Percentiles rank a stretch among this genome's conserved stretches.
phyloP scores from a whole-genome alignment of 2,113 vertebrate species.

The Gallinago undulata region DNA sequence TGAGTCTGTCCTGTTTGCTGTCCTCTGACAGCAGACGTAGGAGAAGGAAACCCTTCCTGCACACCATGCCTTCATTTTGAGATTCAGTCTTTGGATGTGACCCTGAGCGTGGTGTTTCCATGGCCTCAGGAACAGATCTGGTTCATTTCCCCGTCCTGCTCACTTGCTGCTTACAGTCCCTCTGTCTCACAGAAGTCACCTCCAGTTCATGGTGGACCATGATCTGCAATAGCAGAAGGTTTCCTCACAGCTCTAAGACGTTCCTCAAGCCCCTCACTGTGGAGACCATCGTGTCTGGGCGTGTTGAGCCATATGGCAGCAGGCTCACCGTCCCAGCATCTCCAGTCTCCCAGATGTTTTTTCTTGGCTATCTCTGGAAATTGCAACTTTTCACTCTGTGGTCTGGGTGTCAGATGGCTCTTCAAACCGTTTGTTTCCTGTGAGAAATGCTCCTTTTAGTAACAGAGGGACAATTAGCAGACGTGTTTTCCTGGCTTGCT shows the following conservation, averaged over 20 bases:
- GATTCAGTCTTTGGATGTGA: neutral
- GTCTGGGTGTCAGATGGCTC: neutral
- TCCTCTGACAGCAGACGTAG: neutral
- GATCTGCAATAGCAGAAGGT: neutral
- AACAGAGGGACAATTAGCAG: neutral
- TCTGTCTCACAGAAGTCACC: neutral
- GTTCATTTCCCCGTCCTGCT: neutral
- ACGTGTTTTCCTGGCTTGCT: accelerated
- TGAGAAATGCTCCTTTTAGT: neutral
- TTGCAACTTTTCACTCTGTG: too few species aligned
- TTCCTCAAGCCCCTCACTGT: neutral
- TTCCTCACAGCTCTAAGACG: neutral
- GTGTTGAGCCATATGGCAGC: neutral
- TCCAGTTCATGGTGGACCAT: neutral
- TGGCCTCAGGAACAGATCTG: too few species aligned
- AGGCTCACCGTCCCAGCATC: neutral
- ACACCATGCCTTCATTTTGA: neutral
- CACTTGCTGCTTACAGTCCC: neutral
- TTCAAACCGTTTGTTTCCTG: neutral
- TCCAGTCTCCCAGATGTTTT: neutral
- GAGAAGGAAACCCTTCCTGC: neutral
- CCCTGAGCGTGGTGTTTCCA: neutral
- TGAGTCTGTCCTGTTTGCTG: neutral
- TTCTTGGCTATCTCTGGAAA: neutral
- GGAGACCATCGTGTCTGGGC: accelerated